Evolutionary conservation across 1,140 invertebrate genomes (phyloP).

Genomic region (Camponotus floridanus): DNA sequence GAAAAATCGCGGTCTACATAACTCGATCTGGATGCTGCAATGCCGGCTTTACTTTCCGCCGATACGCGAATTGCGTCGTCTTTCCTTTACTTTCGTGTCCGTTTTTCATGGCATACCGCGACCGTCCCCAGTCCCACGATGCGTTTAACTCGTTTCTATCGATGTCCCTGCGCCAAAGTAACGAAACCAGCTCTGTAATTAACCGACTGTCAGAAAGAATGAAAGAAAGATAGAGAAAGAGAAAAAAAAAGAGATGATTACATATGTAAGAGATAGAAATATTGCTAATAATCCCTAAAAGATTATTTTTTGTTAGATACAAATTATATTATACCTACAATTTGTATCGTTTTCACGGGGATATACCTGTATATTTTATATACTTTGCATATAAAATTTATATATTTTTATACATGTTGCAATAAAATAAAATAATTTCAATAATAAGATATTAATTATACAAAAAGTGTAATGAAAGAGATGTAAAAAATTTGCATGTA

Average conservation of each 20-base stretch:
- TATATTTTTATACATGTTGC: background rate
- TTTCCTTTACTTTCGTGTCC: conserved; percentile 33
- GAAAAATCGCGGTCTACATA: conserved; percentile 53
- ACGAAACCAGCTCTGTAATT: conserved; percentile 12
- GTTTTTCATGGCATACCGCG: conserved; percentile 43
- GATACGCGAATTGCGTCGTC: background rate
- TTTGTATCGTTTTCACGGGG: too few relatives aligned
- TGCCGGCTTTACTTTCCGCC: conserved; percentile 50
- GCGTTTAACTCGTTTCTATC: conserved; percentile 11
- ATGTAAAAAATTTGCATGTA: background rate
- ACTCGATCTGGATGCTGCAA: conserved; percentile 40
- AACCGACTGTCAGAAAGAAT: background rate
- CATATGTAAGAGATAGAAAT: background rate
- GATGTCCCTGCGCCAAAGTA: background rate
- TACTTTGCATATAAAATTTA: too few relatives aligned
- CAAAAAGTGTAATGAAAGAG: background rate
- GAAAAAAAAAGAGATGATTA: background rate
- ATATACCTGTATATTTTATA: too few relatives aligned
- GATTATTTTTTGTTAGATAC: background rate
- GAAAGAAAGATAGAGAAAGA: background rate
- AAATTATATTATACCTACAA: too few relatives aligned
- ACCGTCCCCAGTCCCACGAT: background rate
- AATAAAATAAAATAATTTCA: background rate
- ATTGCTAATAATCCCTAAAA: background rate
- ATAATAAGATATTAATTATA: background rate